Evolutionary conservation across 2,113 vertebrate genomes (phyloP), one percentile per base, ranked within the genome.

Genomic region (Corydoras sp.): DNA sequence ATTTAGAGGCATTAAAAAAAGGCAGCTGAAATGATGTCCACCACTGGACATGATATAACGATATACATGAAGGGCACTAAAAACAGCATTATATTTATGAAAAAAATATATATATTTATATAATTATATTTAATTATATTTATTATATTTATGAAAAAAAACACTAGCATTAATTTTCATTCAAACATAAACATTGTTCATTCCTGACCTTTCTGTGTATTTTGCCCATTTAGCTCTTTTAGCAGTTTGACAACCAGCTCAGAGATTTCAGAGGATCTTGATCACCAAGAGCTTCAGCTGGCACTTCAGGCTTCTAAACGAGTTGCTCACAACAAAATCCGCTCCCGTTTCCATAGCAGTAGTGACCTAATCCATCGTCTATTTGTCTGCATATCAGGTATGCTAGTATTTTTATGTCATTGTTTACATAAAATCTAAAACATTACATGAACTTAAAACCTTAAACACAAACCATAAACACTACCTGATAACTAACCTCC

Each of bases 341-440:
- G 96, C 50, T 92, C 96, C 3, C 90, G 95, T 62, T 99, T 99
- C 85, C 95, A 94, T 55, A 90, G 94, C 89, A 98, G 95, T 81
- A 95, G 91, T 7, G 96, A 99, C 87, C 93, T 99, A 63, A 96
- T 97, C 84, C 96, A 98, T 77, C 93, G 96, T 50, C 93, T 99
- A 55, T 99, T 99, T 80, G 96, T 99, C 85, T 99, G 96, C 82
- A 98, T 99, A 86, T 98, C 96, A 91, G 96, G 96, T 99, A 86
- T 8, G 18, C 63, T 14, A 7, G 24, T n/a, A 32, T 29, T 59
- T 4, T 13, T 10, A 58, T 29, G 3, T 49, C 48, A 61, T 54
- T 15, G 30, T n/a, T 8, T 51, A 30, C 31, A n/a, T 29, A 14
- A 14, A 2, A 13, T 9, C 35, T 43, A 43, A 43, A 43, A 24